phyloP scores from a whole-genome alignment of 2,888 invertebrate genomes.

The Oxystoma pomonae region DNA sequence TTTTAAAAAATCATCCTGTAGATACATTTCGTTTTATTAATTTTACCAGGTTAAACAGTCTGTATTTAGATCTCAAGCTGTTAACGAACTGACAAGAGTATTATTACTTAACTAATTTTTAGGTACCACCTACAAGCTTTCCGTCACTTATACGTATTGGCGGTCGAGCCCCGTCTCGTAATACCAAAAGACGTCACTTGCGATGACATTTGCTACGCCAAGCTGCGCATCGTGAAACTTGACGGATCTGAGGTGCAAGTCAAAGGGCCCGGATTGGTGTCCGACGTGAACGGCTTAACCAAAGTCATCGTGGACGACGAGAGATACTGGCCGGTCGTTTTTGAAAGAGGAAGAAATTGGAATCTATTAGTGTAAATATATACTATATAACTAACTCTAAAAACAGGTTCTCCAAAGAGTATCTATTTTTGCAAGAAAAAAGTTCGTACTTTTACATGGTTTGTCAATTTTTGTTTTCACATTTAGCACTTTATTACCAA shows the following conservation, averaged over 20 bases:
- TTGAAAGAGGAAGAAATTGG: constrained; percentile 81
- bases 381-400: too few species aligned
- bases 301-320: constrained; percentile 78
- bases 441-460: too few species aligned
- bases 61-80: not conserved
- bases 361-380: constrained; percentile 65
- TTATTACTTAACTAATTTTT: constrained; percentile 30
- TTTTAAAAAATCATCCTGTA: too few species aligned
- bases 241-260: constrained; percentile 47
- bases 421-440: too few species aligned
- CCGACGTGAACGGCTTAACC: constrained; percentile 69
- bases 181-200: constrained; percentile 82
- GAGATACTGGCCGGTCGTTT: constrained; percentile 86
- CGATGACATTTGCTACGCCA: constrained; percentile 76
- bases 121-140: constrained; percentile 97
- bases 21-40: too few species aligned
- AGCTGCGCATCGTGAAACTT: constrained; percentile 59
- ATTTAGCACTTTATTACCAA: too few species aligned
- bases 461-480: too few species aligned
- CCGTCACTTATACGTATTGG: constrained; percentile 92
- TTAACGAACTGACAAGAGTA: not conserved
- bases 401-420: too few species aligned
- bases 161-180: constrained; percentile 85
- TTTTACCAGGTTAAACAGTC: too few species aligned
- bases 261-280: constrained; percentile 81